These are phyloP conservation scores for Strigops habroptila DNA, from an alignment of 2,113 vertebrate genomes.

Conservation along the genomic window DNA sequence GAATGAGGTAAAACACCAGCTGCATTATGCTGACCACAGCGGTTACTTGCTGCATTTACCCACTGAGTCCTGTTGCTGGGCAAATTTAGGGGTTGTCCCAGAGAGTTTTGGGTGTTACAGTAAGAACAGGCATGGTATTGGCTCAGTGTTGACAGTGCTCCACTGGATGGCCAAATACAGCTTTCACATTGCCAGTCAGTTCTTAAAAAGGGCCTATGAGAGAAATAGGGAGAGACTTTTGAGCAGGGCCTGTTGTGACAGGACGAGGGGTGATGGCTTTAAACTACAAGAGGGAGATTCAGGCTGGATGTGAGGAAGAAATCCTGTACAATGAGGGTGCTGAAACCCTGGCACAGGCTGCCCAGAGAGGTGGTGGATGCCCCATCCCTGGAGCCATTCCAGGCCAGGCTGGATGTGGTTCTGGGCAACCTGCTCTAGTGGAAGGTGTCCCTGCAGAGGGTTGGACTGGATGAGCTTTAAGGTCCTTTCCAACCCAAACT, in stretches of 20 bases:
- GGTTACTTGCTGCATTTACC: background rate
- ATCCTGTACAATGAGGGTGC: background rate
- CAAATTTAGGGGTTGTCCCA: fast-evolving
- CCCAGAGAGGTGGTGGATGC: background rate
- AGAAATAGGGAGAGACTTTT: background rate
- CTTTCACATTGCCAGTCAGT: background rate
- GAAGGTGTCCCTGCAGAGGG: background rate
- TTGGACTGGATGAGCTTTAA: background rate
- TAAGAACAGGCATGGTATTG: background rate
- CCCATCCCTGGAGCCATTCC: background rate
- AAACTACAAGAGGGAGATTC: background rate
- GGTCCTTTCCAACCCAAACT: background rate
- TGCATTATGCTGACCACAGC: background rate
- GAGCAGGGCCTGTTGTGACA: background rate
- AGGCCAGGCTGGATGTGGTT: background rate
- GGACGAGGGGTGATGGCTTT: background rate
- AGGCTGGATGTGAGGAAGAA: background rate
- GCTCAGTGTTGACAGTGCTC: background rate
- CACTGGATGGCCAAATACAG: background rate
- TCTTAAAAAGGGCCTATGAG: background rate
- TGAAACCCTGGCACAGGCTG: background rate
- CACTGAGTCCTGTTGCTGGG: background rate
- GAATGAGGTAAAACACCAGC: slow-evolving; percentile 28
- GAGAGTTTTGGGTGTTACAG: background rate
- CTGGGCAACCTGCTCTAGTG: background rate